These are phyloP conservation scores for Grapholita molesta DNA, from an alignment of 1,140 invertebrate genomes.

Conservation along the genomic window DNA sequence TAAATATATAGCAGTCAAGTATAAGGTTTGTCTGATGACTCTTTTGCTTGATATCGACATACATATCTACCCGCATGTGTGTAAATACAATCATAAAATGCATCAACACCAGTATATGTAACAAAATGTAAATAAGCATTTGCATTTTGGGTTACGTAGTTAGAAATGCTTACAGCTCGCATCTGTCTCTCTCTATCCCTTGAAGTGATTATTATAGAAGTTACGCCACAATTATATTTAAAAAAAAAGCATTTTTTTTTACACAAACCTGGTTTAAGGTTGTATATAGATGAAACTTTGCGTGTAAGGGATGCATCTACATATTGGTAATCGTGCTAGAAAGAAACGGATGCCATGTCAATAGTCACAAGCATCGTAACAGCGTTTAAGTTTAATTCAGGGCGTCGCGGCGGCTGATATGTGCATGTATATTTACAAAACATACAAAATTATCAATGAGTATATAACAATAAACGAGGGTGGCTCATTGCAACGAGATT, in stretches of 20 bases:
- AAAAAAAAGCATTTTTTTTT: too few relatives aligned
- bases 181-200: neutral
- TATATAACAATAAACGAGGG: conserved; percentile 37
- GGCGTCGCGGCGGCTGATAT: conserved; percentile 38
- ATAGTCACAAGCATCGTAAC: neutral
- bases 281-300: too few relatives aligned
- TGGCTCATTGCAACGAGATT: conserved; percentile 30
- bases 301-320: too few relatives aligned
- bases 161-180: neutral
- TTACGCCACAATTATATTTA: too few relatives aligned
- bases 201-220: neutral
- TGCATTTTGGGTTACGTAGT: neutral
- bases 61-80: neutral
- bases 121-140: neutral
- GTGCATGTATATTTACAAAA: conserved; percentile 55
- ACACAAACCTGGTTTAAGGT: too few relatives aligned
- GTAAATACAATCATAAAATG: neutral
- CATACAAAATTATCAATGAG: conserved; percentile 40
- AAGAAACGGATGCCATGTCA: neutral
- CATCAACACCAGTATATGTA: neutral
- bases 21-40: too few relatives aligned
- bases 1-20: too few relatives aligned
- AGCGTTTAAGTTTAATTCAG: neutral
- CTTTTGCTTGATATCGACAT: neutral
- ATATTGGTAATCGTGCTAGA: too few relatives aligned